phyloP scores from a whole-genome alignment of 2,888 invertebrate genomes.

The Saturnia japonica region DNA sequence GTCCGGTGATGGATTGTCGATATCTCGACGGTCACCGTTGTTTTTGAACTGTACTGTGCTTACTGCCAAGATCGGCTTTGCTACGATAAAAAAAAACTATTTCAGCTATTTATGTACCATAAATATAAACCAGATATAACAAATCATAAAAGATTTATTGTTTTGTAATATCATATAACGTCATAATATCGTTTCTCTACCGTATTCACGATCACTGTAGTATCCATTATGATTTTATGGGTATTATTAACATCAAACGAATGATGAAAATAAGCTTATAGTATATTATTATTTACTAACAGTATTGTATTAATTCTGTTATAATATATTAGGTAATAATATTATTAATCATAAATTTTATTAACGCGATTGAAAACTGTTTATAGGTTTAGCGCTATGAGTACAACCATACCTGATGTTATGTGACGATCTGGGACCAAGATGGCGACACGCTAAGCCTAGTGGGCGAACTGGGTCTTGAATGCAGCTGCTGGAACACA shows the following conservation, averaged over 20 bases:
- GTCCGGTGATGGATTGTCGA: too few relatives aligned
- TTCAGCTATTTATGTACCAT: background rate
- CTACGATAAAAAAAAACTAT: background rate
- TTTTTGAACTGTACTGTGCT: too few relatives aligned
- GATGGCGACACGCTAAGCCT: too few relatives aligned
- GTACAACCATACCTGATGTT: too few relatives aligned
- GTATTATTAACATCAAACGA: background rate
- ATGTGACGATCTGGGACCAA: too few relatives aligned
- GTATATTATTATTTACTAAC: background rate
- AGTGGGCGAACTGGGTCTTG: too few relatives aligned
- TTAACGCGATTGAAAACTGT: too few relatives aligned
- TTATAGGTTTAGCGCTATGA: too few relatives aligned
- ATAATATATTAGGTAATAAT: background rate
- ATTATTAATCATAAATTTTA: background rate
- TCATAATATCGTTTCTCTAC: background rate
- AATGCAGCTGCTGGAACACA: too few relatives aligned
- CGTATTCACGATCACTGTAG: background rate
- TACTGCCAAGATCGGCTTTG: too few relatives aligned
- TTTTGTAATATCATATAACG: background rate
- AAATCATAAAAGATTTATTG: background rate
- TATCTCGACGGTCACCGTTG: too few relatives aligned
- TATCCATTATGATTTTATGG: constrained; percentile 1
- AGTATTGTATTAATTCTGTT: background rate
- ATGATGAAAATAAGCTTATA: background rate
- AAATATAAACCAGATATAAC: background rate